Evolutionary conservation across 1,140 invertebrate genomes (phyloP).

Genomic region (Laodelphax striatellus): DNA sequence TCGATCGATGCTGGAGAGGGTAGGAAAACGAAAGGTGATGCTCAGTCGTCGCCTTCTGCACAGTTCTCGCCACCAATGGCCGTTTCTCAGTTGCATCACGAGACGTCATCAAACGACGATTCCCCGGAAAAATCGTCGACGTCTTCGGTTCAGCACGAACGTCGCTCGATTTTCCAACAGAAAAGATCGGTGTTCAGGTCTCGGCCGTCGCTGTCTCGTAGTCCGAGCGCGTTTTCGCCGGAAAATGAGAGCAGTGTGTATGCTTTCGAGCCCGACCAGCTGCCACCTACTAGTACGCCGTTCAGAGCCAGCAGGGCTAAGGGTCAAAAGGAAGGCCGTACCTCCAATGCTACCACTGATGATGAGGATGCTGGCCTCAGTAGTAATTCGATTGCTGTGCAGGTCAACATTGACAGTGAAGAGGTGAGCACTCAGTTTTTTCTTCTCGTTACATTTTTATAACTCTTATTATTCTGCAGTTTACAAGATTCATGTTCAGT

Average conservation of each 20-base stretch:
- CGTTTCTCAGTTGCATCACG: slow-evolving; percentile 21
- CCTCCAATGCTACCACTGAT: slow-evolving; percentile 4
- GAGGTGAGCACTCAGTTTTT: neutral
- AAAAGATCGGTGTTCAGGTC: slow-evolving; percentile 19
- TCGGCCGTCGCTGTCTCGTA: slow-evolving; percentile 39
- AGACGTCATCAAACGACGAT: slow-evolving; percentile 22
- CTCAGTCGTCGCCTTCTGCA: slow-evolving; percentile 3
- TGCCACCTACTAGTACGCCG: slow-evolving; percentile 38
- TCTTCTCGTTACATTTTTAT: no score
- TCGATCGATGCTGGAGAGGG: no score
- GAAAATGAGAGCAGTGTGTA: slow-evolving; percentile 60
- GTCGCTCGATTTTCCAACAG: slow-evolving; percentile 38
- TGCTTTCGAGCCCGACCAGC: slow-evolving; percentile 51
- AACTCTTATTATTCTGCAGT: no score
- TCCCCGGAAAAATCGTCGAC: slow-evolving; percentile 19
- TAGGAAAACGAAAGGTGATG: no score
- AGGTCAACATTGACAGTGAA: slow-evolving; percentile 36
- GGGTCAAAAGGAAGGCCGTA: slow-evolving; percentile 9
- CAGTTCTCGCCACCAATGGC: slow-evolving; percentile 15
- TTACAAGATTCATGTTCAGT: no score
- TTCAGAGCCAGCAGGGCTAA: slow-evolving; percentile 34
- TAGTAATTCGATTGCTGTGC: slow-evolving; percentile 44
- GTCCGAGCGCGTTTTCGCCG: slow-evolving; percentile 49
- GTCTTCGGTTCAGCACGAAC: slow-evolving; percentile 25
- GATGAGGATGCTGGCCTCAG: slow-evolving; percentile 19